Evolutionary conservation across 2,888 invertebrate genomes (phyloP).

Genomic region (Allygus modestus): DNA sequence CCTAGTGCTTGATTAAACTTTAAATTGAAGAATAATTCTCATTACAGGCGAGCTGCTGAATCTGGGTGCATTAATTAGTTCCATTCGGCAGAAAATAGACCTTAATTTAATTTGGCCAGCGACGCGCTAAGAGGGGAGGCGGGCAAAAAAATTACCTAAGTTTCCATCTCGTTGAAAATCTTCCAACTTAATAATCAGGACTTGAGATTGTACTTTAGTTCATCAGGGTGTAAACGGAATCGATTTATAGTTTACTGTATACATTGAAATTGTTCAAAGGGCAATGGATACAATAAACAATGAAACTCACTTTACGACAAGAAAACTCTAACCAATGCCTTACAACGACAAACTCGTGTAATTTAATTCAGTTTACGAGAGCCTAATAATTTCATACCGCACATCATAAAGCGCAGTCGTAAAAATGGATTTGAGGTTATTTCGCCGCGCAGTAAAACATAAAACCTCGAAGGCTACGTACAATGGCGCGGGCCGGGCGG

Average conservation of each 20-base stretch:
- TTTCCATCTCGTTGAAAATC: constrained; percentile 41
- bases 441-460: constrained; percentile 24
- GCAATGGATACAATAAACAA: no score
- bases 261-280: no score
- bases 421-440: constrained; percentile 58
- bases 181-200: constrained; percentile 7
- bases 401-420: constrained; percentile 48
- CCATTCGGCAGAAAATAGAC: constrained; percentile 25
- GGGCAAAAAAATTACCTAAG: constrained; percentile 37
- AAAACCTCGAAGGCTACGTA: not conserved
- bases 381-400: constrained; percentile 39
- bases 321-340: not conserved
- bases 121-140: constrained; percentile 10
- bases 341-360: not conserved
- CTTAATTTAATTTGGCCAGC: constrained; percentile 34
- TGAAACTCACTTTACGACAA: constrained; percentile 7
- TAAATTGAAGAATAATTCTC: not conserved
- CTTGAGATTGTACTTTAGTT: not conserved
- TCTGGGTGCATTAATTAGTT: constrained; percentile 37
- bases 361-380: constrained; percentile 45
- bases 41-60: not conserved
- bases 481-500: not conserved
- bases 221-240: not conserved
- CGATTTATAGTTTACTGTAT: no score
- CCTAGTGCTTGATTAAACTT: constrained; percentile 3